Evolutionary conservation across 2,113 vertebrate genomes (phyloP).

Genomic region (Recurvirostra avosetta): DNA sequence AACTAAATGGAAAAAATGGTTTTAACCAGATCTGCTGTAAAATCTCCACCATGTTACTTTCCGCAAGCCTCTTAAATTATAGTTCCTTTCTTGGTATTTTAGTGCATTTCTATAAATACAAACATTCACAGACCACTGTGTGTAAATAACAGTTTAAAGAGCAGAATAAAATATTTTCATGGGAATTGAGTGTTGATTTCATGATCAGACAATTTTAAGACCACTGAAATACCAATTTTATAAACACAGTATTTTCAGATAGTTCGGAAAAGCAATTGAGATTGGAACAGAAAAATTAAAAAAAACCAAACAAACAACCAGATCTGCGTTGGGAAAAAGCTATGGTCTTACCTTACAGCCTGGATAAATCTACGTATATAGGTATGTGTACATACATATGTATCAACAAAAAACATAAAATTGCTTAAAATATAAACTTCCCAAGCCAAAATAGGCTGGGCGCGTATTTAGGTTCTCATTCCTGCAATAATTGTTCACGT

Average conservation of each 20-base stretch:
- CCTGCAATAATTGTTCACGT: rapidly evolving
- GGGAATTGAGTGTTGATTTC: not conserved
- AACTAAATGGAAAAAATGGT: not conserved
- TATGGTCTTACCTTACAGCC: not conserved
- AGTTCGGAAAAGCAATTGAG: not conserved
- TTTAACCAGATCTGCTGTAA: not conserved
- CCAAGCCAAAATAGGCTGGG: not conserved
- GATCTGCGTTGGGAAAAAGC: not conserved
- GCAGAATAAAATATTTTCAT: not conserved
- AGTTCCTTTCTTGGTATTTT: not conserved
- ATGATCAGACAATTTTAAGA: not conserved
- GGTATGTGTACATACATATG: rapidly evolving
- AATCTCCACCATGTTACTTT: not conserved
- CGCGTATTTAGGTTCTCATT: not conserved
- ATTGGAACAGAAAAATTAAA: not conserved
- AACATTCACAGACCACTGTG: not conserved
- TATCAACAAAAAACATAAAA: not conserved
- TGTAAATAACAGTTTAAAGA: not conserved
- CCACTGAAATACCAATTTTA: not conserved
- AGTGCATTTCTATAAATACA: not conserved
- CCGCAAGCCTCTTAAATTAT: not conserved
- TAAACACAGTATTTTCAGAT: not conserved
- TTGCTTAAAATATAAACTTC: not conserved
- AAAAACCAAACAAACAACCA: not conserved
- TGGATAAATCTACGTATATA: not conserved